Evolutionary conservation across 1,140 invertebrate genomes (phyloP).

Genomic region (Probaryconus sp.): DNA sequence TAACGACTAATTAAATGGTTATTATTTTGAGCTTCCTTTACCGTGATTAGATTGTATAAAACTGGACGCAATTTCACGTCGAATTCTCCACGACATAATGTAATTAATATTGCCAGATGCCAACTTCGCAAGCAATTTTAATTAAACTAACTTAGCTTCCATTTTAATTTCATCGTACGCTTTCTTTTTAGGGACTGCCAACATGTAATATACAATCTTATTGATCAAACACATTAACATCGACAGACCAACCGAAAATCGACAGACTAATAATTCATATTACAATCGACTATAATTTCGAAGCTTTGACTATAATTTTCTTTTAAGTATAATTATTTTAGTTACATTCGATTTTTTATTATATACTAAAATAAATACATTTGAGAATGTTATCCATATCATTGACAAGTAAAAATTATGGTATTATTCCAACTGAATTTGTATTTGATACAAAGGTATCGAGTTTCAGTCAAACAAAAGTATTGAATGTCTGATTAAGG

Average conservation of each 20-base stretch:
- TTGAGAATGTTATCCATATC: too few relatives aligned
- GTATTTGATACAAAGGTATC: conserved; percentile 17
- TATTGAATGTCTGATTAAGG: conserved; percentile 22
- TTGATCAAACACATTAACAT: conserved; percentile 22
- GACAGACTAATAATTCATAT: background rate
- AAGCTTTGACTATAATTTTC: background rate
- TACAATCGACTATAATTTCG: background rate
- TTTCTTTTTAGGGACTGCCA: background rate
- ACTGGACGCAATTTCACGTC: conserved; percentile 8
- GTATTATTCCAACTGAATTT: conserved; percentile 38
- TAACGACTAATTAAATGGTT: too few relatives aligned
- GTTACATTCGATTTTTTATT: too few relatives aligned
- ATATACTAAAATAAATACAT: too few relatives aligned
- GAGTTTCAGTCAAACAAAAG: conserved; percentile 26
- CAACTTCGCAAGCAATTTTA: conserved; percentile 2
- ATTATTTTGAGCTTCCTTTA: too few relatives aligned
- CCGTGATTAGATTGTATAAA: too few relatives aligned
- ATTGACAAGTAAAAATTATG: too few relatives aligned
- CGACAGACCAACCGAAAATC: too few relatives aligned
- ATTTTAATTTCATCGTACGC: conserved; percentile 7
- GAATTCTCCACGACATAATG: too few relatives aligned
- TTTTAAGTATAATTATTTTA: too few relatives aligned
- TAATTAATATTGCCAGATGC: background rate
- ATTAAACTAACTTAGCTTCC: conserved; percentile 2
- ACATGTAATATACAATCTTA: conserved; percentile 6